These are phyloP conservation scores for Trialeurodes vaporariorum DNA, from an alignment of 1,140 invertebrate species.

Conservation along the genomic window DNA sequence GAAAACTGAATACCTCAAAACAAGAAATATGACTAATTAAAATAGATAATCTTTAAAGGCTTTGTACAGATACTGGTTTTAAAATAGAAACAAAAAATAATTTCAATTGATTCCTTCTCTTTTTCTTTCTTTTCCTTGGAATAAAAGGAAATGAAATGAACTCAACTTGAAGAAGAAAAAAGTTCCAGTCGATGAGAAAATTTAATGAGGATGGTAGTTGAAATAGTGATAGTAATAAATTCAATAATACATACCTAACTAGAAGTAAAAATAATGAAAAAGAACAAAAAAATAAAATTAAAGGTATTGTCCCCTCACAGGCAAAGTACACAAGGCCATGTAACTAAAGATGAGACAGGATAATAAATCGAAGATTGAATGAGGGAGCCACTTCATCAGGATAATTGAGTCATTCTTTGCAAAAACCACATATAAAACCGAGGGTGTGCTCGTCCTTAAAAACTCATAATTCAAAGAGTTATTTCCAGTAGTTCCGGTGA, in stretches of 20 bases:
- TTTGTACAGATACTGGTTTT: neutral
- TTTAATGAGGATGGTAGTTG: neutral
- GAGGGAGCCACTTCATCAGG: too few species aligned
- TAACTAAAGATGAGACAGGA: too few species aligned
- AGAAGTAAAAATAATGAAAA: neutral
- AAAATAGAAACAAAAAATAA: neutral
- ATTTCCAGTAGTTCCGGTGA: too few species aligned
- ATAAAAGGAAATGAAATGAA: neutral
- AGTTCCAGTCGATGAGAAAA: neutral
- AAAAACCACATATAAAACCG: too few species aligned
- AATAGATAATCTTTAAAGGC: neutral
- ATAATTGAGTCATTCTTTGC: too few species aligned
- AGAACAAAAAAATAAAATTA: neutral
- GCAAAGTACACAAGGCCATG: too few species aligned
- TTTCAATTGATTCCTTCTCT: neutral
- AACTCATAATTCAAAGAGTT: too few species aligned
- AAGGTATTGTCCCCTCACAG: too few species aligned
- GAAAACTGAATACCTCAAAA: neutral
- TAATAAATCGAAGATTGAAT: too few species aligned
- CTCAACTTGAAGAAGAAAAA: too few species aligned
- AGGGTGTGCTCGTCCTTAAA: too few species aligned
- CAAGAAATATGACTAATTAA: neutral
- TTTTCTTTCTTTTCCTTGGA: neutral
- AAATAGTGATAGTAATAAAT: neutral
- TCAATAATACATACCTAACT: neutral